These are phyloP conservation scores for Brotula barbata DNA, from an alignment of 2,797 vertebrate species.

Conservation along the genomic window DNA sequence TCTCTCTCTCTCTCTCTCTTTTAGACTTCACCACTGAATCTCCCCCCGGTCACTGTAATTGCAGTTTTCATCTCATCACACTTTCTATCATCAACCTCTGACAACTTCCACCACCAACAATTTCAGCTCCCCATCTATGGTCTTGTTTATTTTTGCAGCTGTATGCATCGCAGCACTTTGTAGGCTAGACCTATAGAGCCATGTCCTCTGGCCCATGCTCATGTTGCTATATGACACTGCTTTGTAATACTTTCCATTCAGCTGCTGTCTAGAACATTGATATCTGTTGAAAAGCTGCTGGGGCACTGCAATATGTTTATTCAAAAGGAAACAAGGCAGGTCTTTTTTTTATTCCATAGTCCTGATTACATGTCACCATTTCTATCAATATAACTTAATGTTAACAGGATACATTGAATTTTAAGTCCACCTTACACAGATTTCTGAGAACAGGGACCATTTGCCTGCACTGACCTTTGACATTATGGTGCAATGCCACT, in stretches of 20 bases:
- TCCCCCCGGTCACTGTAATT: conserved; percentile 41
- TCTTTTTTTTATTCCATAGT: conserved; percentile 27
- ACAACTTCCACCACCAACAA: conserved; percentile 16
- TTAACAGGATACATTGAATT: conserved; percentile 11
- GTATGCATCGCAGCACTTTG: conserved; percentile 68
- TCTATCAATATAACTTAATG: conserved; percentile 6
- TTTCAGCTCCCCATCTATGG: conserved; percentile 7
- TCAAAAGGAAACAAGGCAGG: conserved; percentile 71
- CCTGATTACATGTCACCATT: conserved; percentile 23
- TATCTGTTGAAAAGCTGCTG: conserved; percentile 46
- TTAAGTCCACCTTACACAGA: conserved; percentile 14
- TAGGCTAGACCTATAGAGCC: conserved; percentile 49
- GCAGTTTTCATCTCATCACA: conserved; percentile 36
- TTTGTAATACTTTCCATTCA: conserved; percentile 65
- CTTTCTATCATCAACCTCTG: conserved; percentile 41
- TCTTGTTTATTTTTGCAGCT: conserved; percentile 44
- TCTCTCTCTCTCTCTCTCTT: conserved; percentile 39
- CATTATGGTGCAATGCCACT: conserved; percentile 6
- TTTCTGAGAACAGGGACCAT: conserved; percentile 65
- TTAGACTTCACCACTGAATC: conserved; percentile 54
- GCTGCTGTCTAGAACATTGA: conserved; percentile 49
- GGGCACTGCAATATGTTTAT: conserved; percentile 49
- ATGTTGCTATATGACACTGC: conserved; percentile 49
- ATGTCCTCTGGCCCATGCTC: conserved; percentile 35
- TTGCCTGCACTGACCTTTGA: conserved; percentile 52